Conservation (phyloP, 2,113 vertebrate genomes). For the Lepus timidus region DNA sequence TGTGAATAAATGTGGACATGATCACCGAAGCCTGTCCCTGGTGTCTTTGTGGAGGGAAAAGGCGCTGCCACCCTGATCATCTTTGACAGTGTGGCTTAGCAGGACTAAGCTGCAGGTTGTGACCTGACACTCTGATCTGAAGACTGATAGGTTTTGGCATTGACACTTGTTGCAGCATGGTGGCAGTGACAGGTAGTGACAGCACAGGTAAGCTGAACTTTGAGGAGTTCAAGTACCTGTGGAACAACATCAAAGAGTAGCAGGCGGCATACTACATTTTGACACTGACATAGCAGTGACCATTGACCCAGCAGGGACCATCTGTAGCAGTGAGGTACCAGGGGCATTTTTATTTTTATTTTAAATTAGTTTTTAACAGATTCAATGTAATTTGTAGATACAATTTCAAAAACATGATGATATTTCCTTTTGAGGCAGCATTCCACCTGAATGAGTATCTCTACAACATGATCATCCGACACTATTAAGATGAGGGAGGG, state of each 20-base stretch:
- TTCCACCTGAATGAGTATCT: slow-evolving; percentile 92
- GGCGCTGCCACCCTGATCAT: too few species aligned
- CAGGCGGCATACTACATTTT: slow-evolving; percentile 90
- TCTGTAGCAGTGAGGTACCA: slow-evolving; percentile 90
- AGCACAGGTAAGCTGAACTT: slow-evolving; percentile 95
- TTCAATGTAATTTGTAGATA: too few species aligned
- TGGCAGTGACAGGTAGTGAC: slow-evolving; percentile 95
- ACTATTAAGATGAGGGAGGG: slow-evolving; percentile 92
- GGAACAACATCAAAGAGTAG: slow-evolving; percentile 94
- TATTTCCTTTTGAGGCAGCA: too few species aligned
- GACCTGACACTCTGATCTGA: slow-evolving; percentile 89
- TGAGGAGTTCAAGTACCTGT: slow-evolving; percentile 94
- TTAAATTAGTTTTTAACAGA: too few species aligned
- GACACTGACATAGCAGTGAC: slow-evolving; percentile 74
- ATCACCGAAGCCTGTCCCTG: too few species aligned
- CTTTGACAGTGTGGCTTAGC: too few species aligned
- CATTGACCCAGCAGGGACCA: slow-evolving; percentile 89
- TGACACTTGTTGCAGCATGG: slow-evolving; percentile 95
- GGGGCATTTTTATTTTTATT: slow-evolving; percentile 84
- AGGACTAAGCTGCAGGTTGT: slow-evolving; percentile 79
- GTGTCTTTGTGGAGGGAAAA: too few species aligned
- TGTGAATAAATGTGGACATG: too few species aligned
- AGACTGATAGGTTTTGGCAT: slow-evolving; percentile 94
- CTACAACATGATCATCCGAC: slow-evolving; percentile 91
- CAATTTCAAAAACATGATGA: too few species aligned